A percentile compares a stretch with the other conserved stretches of the same genome.
phyloP scores from a whole-genome alignment of 2,797 vertebrate genomes.

The Sebastes matsubarae region DNA sequence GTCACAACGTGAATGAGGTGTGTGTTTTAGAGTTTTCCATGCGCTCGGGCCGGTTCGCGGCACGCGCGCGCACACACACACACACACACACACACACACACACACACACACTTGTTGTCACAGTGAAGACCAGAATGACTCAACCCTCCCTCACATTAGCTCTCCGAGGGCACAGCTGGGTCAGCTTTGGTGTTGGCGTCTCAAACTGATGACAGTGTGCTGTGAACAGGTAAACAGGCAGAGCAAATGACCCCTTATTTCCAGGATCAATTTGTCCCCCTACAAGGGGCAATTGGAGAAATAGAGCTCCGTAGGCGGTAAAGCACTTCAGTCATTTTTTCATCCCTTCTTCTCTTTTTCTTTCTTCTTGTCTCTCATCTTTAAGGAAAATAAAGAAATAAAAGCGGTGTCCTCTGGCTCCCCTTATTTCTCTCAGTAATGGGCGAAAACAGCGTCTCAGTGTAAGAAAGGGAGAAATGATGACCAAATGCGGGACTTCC shows the following conservation, averaged over 20 bases:
- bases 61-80: too few relatives aligned
- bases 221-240: slow-evolving; percentile 71
- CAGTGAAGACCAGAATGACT: slow-evolving; percentile 39
- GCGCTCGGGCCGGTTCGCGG: neutral
- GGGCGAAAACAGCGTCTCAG: slow-evolving; percentile 39
- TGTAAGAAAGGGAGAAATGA: slow-evolving; percentile 53
- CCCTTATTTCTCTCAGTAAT: slow-evolving; percentile 56
- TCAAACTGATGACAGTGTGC: slow-evolving; percentile 52
- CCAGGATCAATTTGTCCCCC: slow-evolving; percentile 77
- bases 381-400: slow-evolving; percentile 21
- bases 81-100: neutral
- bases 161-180: slow-evolving; percentile 54
- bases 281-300: slow-evolving; percentile 68
- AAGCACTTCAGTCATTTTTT: slow-evolving; percentile 61
- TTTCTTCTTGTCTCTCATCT: slow-evolving; percentile 39
- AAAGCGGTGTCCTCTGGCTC: slow-evolving; percentile 17
- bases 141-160: slow-evolving; percentile 42
- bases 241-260: slow-evolving; percentile 80
- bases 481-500: slow-evolving; percentile 65
- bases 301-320: slow-evolving; percentile 69
- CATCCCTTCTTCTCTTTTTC: slow-evolving; percentile 12
- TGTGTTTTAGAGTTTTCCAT: neutral
- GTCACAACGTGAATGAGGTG: slow-evolving; percentile 2
- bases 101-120: slow-evolving; percentile 19
- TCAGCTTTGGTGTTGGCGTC: slow-evolving; percentile 43